Evolutionary conservation across 1,140 invertebrate genomes (phyloP), one percentile per base, ranked within the genome.

Genomic region (Diuraphis noxia): DNA sequence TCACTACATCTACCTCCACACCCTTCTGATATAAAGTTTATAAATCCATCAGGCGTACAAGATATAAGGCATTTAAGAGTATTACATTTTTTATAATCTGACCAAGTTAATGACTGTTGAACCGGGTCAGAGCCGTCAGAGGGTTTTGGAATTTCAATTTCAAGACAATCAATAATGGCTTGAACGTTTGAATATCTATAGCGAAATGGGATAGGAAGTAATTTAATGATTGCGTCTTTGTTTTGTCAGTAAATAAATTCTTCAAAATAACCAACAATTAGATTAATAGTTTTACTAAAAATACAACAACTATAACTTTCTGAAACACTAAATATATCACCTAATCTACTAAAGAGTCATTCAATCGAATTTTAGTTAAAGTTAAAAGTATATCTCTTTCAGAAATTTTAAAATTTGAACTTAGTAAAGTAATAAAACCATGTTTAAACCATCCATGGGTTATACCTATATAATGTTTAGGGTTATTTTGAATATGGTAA

Each of bases 21-120:
- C n/a, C n/a, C n/a, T n/a, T 93, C 89, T 13, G 94, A 94, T 52
- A 94, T 93, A 92, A 93, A 94, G 93, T 93, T 94, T 25, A 94
- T 93, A n/a, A 93, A 93, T 3, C 94, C 94, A 93, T 94, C 93
- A 40, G 94, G 93, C 34, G 93, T 94, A 84, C 92, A 92, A n/a
- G 93, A 93, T 89, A 94, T 93, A 77, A 94, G 93, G 93, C 94
- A 94, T 92, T 94, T 94, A 34, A 93, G 91, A 43, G 93, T 94
- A 86, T 94, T 94, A 63, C 92, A 92, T 46, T 93, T 93, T 93
- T 94, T 94, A 87, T 94, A 94, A 38, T 94, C 93, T 85, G 93
- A 94, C 91, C 85, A 92, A 84, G 72, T 92, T 40, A 92, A 46
- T 46, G 92, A 72, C 91, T 92, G 92, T 40, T 63, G n/a, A n/a